phyloP scores from a whole-genome alignment of 1,140 invertebrate species.

The Orchesella cincta region DNA sequence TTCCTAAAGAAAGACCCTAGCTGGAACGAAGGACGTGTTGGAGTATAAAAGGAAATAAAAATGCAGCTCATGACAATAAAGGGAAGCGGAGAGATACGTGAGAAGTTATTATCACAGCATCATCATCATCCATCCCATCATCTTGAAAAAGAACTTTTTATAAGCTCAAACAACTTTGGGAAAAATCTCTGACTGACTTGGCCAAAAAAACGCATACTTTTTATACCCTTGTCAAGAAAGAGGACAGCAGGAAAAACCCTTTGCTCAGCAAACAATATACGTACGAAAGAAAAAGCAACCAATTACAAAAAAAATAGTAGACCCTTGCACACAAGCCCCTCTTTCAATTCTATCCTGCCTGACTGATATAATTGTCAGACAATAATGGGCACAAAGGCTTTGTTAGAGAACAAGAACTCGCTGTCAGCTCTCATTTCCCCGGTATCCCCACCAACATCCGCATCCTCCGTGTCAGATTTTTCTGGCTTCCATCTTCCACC shows the following conservation, averaged over 20 bases:
- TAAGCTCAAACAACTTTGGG: background rate
- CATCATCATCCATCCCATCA: background rate
- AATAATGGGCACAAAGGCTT: constrained; percentile 38
- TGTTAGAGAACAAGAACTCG: constrained; percentile 39
- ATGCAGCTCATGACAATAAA: background rate
- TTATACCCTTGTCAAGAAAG: no score
- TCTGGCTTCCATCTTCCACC: constrained; percentile 44
- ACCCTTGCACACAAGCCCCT: background rate
- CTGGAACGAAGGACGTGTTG: background rate
- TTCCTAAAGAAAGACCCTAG: background rate
- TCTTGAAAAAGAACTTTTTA: background rate
- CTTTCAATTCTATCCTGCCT: background rate
- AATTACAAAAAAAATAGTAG: no score
- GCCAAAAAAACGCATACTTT: background rate
- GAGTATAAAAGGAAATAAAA: background rate
- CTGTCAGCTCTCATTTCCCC: constrained; percentile 37
- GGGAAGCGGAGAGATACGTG: constrained; percentile 8
- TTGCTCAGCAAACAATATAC: background rate
- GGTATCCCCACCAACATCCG: constrained; percentile 34
- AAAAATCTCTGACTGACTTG: background rate
- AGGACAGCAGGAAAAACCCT: background rate
- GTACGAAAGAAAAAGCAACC: background rate
- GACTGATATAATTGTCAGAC: constrained; percentile 10
- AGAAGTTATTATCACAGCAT: constrained; percentile 13
- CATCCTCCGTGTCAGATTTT: constrained; percentile 33